These are phyloP conservation scores for Sisyra nigra DNA, from an alignment of 2,888 invertebrate genomes.

Conservation along the genomic window DNA sequence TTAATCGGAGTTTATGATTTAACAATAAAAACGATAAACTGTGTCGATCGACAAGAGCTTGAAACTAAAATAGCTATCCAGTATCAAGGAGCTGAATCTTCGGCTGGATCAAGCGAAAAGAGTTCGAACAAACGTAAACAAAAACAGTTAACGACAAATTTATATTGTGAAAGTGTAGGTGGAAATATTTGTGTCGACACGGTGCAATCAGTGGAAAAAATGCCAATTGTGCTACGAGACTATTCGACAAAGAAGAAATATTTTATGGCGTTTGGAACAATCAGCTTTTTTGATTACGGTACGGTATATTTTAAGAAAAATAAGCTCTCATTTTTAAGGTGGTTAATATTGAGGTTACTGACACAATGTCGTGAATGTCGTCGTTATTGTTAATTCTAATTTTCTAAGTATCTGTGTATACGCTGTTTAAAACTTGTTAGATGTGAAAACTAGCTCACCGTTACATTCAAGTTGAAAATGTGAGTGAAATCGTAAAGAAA, in stretches of 20 bases:
- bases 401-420: too few species aligned
- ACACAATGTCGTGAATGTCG: too few species aligned
- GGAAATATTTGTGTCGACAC: constrained; percentile 41
- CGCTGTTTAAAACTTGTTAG: too few species aligned
- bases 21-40: constrained; percentile 32
- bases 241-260: constrained; percentile 35
- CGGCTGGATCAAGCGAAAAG: not conserved
- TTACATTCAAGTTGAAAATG: too few species aligned
- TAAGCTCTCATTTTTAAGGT: constrained; percentile 2
- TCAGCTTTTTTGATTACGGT: constrained; percentile 3
- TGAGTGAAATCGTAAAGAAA: too few species aligned
- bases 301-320: constrained; percentile 5
- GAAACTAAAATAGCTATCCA: too few species aligned
- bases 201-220: constrained; percentile 33
- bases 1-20: constrained; percentile 42
- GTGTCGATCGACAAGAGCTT: constrained; percentile 15
- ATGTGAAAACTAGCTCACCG: too few species aligned
- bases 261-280: constrained; percentile 46
- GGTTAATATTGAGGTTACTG: too few species aligned
- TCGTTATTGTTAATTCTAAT: too few species aligned
- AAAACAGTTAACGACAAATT: constrained; percentile 5
- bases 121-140: constrained; percentile 1
- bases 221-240: constrained; percentile 32
- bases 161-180: constrained; percentile 21
- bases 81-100: too few species aligned